Percentiles rank a stretch among this genome's conserved stretches.
Conservation (phyloP, 2,797 vertebrate species). For the Balearica regulorum region DNA sequence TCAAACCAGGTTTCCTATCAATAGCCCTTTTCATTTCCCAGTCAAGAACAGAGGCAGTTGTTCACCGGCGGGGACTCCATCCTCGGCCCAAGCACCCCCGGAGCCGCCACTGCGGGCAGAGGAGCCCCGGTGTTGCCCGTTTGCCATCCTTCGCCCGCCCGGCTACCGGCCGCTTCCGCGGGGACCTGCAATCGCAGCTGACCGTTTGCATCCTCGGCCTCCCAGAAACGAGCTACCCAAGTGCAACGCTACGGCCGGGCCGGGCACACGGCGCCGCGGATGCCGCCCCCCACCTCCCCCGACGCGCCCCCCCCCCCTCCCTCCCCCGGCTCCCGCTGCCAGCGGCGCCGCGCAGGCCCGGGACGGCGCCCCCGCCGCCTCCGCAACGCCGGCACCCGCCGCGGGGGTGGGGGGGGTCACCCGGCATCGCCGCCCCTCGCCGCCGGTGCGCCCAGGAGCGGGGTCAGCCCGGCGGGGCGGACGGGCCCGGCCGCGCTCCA, state of each 20-base stretch:
- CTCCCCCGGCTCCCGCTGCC: background rate
- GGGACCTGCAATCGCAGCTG: background rate
- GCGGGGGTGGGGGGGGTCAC: background rate
- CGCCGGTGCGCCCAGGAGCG: background rate
- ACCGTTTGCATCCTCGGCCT: background rate
- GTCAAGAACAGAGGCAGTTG: background rate
- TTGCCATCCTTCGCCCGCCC: background rate
- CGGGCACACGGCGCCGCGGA: background rate
- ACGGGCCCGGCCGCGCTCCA: background rate
- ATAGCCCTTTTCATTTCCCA: background rate
- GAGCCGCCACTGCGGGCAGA: background rate
- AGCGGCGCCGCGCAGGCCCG: background rate
- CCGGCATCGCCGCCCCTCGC: background rate
- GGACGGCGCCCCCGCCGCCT: background rate
- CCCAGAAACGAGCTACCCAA: background rate
- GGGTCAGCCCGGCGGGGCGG: background rate
- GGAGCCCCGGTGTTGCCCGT: background rate
- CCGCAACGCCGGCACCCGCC: background rate
- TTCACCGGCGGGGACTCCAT: background rate
- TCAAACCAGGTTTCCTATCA: background rate
- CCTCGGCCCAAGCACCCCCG: background rate
- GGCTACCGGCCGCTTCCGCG: background rate
- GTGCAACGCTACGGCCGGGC: background rate
- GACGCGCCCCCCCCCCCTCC: too few species aligned
- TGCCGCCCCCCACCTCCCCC: too few species aligned